Evolutionary conservation across 2,113 vertebrate genomes (phyloP).

Genomic region (Brienomyrus longianalis): DNA sequence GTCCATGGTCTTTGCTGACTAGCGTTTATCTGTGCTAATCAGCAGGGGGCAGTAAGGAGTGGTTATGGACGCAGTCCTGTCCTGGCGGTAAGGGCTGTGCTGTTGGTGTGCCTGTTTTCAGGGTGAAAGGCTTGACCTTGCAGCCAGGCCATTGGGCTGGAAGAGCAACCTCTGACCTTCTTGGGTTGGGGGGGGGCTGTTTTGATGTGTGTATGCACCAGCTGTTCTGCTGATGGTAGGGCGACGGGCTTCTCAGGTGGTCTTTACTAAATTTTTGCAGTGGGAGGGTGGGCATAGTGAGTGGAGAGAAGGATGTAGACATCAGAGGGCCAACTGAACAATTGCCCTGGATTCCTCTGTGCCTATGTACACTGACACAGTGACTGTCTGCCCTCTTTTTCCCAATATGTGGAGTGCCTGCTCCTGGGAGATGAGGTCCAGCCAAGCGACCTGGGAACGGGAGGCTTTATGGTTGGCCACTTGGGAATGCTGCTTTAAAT

Average conservation of each 20-base stretch:
- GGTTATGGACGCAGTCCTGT: neutral
- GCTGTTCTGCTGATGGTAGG: neutral
- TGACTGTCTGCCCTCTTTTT: neutral
- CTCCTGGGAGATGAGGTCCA: neutral
- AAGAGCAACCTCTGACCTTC: neutral
- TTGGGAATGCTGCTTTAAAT: neutral
- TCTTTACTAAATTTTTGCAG: neutral
- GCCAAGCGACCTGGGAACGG: neutral
- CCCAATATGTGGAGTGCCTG: neutral
- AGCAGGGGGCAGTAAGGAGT: neutral
- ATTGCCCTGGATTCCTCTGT: neutral
- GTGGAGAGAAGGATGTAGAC: neutral
- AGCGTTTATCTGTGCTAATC: neutral
- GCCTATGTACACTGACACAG: neutral
- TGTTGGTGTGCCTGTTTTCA: neutral
- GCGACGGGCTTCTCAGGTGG: neutral
- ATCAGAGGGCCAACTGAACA: neutral
- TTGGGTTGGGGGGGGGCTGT: neutral
- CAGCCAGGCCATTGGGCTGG: neutral
- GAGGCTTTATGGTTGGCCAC: neutral
- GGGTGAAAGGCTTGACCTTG: neutral
- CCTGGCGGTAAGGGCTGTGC: neutral
- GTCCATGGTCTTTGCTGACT: neutral
- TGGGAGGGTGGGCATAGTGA: neutral
- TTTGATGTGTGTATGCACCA: neutral